Percentiles rank a stretch among this genome's conserved stretches.
phyloP scores from a whole-genome alignment of 2,113 vertebrate species.

The Perca flavescens region DNA sequence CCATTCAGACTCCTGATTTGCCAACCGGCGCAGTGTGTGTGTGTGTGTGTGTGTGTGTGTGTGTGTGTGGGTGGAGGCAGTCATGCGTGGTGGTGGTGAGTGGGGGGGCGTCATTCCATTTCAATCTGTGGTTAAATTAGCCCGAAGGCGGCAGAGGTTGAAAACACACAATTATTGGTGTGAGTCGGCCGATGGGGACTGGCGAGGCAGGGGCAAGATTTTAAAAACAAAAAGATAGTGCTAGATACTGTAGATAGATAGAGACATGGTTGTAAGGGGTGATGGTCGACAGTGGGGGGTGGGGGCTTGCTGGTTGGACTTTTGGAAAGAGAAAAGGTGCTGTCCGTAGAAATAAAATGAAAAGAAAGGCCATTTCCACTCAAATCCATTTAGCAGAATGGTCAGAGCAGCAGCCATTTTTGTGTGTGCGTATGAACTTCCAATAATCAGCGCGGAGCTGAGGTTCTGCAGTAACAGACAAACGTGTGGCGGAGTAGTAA shows the following conservation, averaged over 20 bases:
- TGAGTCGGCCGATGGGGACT: constrained; percentile 80
- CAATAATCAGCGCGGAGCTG: too few relatives aligned
- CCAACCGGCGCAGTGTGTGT: constrained; percentile 82
- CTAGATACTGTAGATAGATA: constrained; percentile 47
- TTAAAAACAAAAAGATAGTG: constrained; percentile 20
- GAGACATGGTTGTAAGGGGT: constrained; percentile 45
- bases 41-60: constrained; percentile 19
- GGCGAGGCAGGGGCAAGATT: constrained; percentile 58
- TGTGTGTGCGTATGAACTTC: too few relatives aligned
- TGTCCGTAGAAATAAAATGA: not conserved
- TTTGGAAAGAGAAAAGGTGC: not conserved
- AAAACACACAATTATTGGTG: constrained; percentile 90
- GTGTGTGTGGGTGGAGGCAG: not conserved
- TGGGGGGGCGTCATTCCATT: constrained; percentile 87
- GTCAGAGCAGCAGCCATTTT: too few relatives aligned
- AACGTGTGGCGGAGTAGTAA: too few relatives aligned
- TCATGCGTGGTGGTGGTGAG: constrained; percentile 2
- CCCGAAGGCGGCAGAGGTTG: constrained; percentile 86
- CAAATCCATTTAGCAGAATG: too few relatives aligned
- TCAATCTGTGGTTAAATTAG: constrained; percentile 93
- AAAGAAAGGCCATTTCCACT: too few relatives aligned
- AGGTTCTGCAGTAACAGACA: too few relatives aligned
- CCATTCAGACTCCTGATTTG: constrained; percentile 91
- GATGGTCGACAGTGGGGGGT: constrained; percentile 20
- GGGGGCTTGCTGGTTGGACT: not conserved